Base-by-base conservation (phyloP, 2,113 vertebrate genomes). In the Macrotus californicus region DNA sequence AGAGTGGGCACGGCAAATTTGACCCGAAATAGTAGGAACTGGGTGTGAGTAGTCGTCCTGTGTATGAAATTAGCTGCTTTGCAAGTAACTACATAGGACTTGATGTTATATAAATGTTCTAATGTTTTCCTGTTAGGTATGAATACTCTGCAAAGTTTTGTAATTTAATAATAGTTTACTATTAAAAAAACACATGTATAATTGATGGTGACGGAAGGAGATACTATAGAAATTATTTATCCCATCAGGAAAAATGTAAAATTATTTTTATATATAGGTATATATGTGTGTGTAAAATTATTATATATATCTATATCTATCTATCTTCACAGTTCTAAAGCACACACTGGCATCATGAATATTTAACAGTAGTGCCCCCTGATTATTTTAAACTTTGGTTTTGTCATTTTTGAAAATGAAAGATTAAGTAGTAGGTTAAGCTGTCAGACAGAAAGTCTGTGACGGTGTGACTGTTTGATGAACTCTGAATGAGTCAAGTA, bases 331-430 rank as follows among this genome's bases (percentile, higher is more conserved):
- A 69, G 43, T 61, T 91, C 15, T 18, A 26, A 87, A 34, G 46
- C 59, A 34, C 9, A 81, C 6, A 59, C 5, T 19, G 43, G 31
- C 54, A 69, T 87, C 61, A 69, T 90, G 50, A 77, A 79, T 91
- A 87, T 54, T 94, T 81, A 75, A 64, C 41, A 87, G 36, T 3
- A 5, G 29, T 13, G 79, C 26, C n/a, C 43, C 34, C 31, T 87
- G 6, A 89, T 86, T 69, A 82, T 50, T 92, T 36, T 90, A 50
- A 94, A 67, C 24, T 76, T 90, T 2, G 2, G 3, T 61, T 96
- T 90, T 87, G 36, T 94, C 64, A n/a, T 69, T 48, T 75, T 64
- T 31, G 43, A 46, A 87, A 79, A 79, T 70, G 61, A 94, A 94
- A 61, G 73, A 13, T 75, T 69, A 83, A 75, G 31, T 56, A 67